Conservation (phyloP, 2,888 invertebrate species). For the Anthoptus insignis region DNA sequence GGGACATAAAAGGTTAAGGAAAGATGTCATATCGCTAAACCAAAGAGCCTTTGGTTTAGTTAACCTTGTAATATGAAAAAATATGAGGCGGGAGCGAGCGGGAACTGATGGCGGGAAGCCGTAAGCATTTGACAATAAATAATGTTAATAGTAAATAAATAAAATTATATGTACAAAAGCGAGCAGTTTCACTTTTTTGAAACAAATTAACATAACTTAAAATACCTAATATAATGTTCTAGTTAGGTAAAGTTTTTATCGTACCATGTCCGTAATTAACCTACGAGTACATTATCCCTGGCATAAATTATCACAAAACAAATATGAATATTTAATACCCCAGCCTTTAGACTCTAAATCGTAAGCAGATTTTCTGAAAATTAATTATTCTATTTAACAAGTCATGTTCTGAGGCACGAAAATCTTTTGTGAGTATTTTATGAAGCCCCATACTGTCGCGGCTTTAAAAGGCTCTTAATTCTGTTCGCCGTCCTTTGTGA, state of each 20-base stretch:
- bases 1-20: conserved; percentile 4
- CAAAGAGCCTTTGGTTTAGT: conserved; percentile 23
- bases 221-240: no score
- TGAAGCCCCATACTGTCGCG: conserved; percentile 27
- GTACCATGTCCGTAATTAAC: neutral
- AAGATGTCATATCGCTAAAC: conserved; percentile 14
- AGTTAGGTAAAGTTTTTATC: no score
- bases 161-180: no score
- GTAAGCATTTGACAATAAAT: neutral
- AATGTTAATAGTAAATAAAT: neutral
- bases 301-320: no score
- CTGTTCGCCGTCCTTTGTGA: conserved; percentile 20
- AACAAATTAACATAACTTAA: neutral
- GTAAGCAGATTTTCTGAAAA: neutral
- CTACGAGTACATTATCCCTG: neutral
- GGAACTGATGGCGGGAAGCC: neutral
- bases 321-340: neutral
- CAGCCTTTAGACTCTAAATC: neutral
- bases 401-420: conserved; percentile 1
- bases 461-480: conserved; percentile 30
- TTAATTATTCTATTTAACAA: conserved; percentile 8
- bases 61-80: conserved; percentile 20
- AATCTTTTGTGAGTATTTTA: conserved; percentile 34
- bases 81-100: conserved; percentile 5
- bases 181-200: neutral